Conservation (phyloP, 2,888 invertebrate species). For the Sylvicola cinctus region DNA sequence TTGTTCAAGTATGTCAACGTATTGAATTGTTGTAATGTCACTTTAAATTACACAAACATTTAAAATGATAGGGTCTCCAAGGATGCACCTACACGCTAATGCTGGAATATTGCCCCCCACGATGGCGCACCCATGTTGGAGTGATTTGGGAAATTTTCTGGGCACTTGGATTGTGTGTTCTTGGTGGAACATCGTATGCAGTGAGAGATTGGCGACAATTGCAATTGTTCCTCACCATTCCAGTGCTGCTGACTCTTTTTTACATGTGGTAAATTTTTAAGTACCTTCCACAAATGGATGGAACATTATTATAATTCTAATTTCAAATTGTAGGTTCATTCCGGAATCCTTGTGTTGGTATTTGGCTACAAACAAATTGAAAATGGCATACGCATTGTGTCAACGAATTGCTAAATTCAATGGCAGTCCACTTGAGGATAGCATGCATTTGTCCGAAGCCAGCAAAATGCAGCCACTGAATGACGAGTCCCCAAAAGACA, state of each 20-base stretch:
- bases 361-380: constrained; percentile 16
- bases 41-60: not conserved
- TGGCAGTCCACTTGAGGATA: constrained; percentile 3
- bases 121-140: constrained; percentile 26
- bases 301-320: too few species aligned
- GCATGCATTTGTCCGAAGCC: constrained; percentile 7
- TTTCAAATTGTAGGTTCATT: too few species aligned
- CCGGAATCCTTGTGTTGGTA: constrained; percentile 26
- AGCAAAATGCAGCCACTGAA: constrained; percentile 7
- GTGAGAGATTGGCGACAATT: constrained; percentile 30
- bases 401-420: constrained; percentile 18
- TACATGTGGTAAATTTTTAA: constrained; percentile 18
- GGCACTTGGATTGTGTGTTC: constrained; percentile 24
- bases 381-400: constrained; percentile 18
- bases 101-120: constrained; percentile 27
- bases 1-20: constrained; percentile 20
- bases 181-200: constrained; percentile 25
- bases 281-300: too few species aligned
- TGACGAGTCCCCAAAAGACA: not conserved
- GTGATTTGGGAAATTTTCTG: constrained; percentile 27
- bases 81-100: constrained; percentile 27
- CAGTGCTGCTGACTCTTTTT: constrained; percentile 24
- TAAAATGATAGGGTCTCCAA: constrained; percentile 24
- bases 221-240: constrained; percentile 28
- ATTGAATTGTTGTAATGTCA: too few species aligned